Base-by-base conservation (phyloP, 1,140 invertebrate genomes). In the Pogonomyrmex californicus region DNA sequence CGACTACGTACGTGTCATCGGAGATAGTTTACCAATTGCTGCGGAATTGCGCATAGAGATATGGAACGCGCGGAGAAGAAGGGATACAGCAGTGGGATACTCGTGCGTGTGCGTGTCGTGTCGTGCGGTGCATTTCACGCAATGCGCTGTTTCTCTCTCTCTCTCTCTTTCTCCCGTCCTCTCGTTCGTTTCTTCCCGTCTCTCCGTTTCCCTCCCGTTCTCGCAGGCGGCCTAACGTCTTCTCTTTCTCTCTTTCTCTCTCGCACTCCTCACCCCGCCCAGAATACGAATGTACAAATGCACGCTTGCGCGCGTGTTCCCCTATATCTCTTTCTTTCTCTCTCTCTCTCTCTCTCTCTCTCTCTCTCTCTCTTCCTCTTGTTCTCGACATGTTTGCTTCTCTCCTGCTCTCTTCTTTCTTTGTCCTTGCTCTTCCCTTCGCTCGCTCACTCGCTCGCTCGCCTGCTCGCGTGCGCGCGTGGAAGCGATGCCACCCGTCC, bases 401-500 rank as follows among this genome's bases (percentile, higher is more conserved):
- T 81, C 47, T 73, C 58, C 4, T 58, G 36, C 51, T 79, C 51
- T 58, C 66, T 71, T 38, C 56, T 75, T 44, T 60, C 30, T 63
- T 81, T 41, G 54, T 63, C 41, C 38, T 86, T 56, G 49, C 75
- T 86, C 73, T 78, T 49, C 23, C 14, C 60, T 44, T 12, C 14
- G 5, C 14, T 56, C 47, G 63, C 51, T 71, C 38, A 23, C 63
- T 70, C 38, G 51, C 62, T 71, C 63, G 10, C 17, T 76, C 54
- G 47, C 85, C 83, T 87, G 85, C 78, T 81, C 85, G 87, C 54
- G 47, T 82, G 87, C 87, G 85, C 78, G 85, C 85, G 87, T 85
- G 85, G 81, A 92, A 92, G 85, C 87, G 87, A 88, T 91, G 92
- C 91, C 91, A 92, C 88, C 90, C 91, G 91, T 91, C 68, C 89